These are phyloP conservation scores for Tetramorium bicarinatum DNA, from an alignment of 2,888 invertebrate species.

Conservation along the genomic window DNA sequence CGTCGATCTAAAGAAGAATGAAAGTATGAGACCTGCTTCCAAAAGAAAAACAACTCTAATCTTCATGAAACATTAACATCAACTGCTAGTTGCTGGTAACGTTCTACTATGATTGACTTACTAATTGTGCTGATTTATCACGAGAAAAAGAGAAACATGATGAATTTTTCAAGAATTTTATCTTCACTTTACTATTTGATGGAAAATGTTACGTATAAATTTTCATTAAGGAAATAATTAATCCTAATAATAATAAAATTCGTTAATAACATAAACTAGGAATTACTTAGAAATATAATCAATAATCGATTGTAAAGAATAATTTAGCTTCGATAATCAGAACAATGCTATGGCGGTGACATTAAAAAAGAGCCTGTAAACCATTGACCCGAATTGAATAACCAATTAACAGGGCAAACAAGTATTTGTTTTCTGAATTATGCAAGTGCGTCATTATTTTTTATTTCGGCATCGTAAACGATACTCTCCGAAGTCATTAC, in stretches of 20 bases:
- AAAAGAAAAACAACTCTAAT: slow-evolving; percentile 1
- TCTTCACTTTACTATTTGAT: not conserved
- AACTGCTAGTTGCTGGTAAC: not conserved
- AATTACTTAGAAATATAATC: not conserved
- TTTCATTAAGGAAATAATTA: not conserved
- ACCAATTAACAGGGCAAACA: slow-evolving; percentile 12
- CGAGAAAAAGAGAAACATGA: not conserved
- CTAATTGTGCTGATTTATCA: not conserved
- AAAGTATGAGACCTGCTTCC: not conserved
- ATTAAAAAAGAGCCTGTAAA: slow-evolving; percentile 52
- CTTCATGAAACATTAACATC: not conserved
- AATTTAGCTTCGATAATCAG: not conserved
- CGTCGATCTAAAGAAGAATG: slow-evolving; percentile 11
- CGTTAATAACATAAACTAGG: not conserved
- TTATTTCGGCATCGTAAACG: slow-evolving; percentile 37
- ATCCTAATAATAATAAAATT: not conserved
- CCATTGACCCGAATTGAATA: slow-evolving; percentile 30
- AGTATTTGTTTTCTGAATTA: slow-evolving; percentile 33
- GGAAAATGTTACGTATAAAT: not conserved
- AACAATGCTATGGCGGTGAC: not conserved
- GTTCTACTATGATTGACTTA: not conserved
- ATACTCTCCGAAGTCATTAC: slow-evolving; percentile 42
- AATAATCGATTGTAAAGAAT: not conserved
- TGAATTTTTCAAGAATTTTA: not conserved
- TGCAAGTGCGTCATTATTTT: slow-evolving; percentile 30